Percentiles rank a stretch among this genome's conserved stretches.
phyloP scores from a whole-genome alignment of 2,888 invertebrate species.

The Spisula subtruncata region DNA sequence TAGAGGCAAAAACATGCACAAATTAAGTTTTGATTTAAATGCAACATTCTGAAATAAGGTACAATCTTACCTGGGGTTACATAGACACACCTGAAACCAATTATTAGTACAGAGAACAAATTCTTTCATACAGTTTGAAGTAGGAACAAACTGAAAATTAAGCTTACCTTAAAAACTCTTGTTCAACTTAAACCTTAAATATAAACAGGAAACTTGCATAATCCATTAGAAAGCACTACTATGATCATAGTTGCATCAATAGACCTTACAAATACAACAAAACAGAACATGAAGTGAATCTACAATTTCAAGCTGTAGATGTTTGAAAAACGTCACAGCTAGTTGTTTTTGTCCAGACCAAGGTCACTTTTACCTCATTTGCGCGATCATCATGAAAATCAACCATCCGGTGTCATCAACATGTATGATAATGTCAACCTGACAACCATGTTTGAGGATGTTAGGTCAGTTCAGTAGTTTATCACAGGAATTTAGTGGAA shows the following conservation, averaged over 20 bases:
- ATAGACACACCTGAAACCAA: conserved; percentile 4
- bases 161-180: conserved; percentile 26
- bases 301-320: too few relatives aligned
- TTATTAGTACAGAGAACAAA: neutral
- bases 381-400: too few relatives aligned
- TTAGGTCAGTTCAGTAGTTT: too few relatives aligned
- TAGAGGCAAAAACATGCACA: conserved; percentile 38
- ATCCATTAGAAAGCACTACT: neutral
- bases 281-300: neutral
- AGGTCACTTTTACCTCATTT: too few relatives aligned
- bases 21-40: conserved; percentile 5
- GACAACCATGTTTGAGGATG: too few relatives aligned
- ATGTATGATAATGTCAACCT: too few relatives aligned
- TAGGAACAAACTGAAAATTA: neutral
- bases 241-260: neutral
- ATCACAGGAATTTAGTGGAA: too few relatives aligned
- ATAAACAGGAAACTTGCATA: conserved; percentile 6
- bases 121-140: neutral
- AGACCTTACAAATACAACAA: neutral
- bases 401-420: too few relatives aligned
- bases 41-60: neutral
- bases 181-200: conserved; percentile 21
- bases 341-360: too few relatives aligned
- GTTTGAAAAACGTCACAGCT: too few relatives aligned
- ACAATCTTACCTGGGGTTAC: conserved; percentile 29